phyloP scores from a whole-genome alignment of 2,888 invertebrate genomes.

The Scaptomyza tumidula region DNA sequence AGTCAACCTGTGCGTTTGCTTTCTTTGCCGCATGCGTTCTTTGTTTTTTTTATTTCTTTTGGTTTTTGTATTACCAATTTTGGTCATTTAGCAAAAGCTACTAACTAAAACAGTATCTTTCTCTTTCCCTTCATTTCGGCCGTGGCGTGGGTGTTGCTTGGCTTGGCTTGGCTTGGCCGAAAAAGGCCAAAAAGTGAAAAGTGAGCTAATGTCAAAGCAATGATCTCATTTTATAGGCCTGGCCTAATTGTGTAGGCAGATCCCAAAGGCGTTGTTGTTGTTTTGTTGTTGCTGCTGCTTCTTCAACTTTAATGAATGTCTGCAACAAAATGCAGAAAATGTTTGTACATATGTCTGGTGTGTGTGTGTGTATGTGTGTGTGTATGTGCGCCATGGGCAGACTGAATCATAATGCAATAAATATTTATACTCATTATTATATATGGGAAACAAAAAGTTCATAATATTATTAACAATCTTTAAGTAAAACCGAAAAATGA shows the following conservation, averaged over 20 bases:
- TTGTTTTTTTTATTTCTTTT: conserved; percentile 48
- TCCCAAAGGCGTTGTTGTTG: not conserved
- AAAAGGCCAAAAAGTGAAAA: conserved; percentile 76
- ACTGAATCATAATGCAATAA: not conserved
- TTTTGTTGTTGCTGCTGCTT: not conserved
- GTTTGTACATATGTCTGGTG: too few relatives aligned
- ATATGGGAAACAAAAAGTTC: too few relatives aligned
- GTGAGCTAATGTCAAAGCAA: conserved; percentile 75
- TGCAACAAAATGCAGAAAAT: conserved; percentile 29
- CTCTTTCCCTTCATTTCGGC: not conserved
- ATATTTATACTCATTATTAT: too few relatives aligned
- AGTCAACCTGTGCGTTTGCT: conserved; percentile 41
- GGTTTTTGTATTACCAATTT: conserved; percentile 56
- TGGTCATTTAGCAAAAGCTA: conserved; percentile 58
- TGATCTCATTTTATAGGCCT: conserved; percentile 75
- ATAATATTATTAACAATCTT: too few relatives aligned
- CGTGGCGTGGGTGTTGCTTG: conserved; percentile 29
- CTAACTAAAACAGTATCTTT: conserved; percentile 13
- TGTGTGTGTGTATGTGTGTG: conserved; percentile 12
- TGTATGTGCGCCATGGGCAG: conserved; percentile 5
- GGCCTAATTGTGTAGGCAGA: conserved; percentile 73
- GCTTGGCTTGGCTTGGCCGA: conserved; percentile 29
- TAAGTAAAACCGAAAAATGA: not conserved
- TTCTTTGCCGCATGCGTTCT: conserved; percentile 5
- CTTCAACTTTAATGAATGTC: conserved; percentile 15